Conservation (phyloP, 1,140 invertebrate species). For the Euglossa dilemma region DNA sequence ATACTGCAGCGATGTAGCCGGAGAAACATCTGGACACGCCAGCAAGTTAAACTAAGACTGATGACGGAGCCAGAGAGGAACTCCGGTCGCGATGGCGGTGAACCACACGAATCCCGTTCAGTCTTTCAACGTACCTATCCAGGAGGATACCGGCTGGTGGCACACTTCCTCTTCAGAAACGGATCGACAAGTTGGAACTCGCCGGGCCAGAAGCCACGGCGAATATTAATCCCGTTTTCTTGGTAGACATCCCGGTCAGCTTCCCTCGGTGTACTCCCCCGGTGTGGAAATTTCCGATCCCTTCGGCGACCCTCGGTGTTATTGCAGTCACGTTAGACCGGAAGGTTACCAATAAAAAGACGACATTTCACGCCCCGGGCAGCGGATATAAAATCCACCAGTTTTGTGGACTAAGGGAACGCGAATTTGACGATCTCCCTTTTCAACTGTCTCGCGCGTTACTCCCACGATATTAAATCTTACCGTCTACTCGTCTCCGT, state of each 20-base stretch:
- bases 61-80: conserved; percentile 21
- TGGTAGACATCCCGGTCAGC: neutral
- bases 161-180: conserved; percentile 19
- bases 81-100: neutral
- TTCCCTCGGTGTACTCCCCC: neutral
- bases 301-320: conserved; percentile 2
- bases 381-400: conserved; percentile 11
- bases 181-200: conserved; percentile 37
- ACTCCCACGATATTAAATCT: conserved; percentile 12
- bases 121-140: conserved; percentile 32
- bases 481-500: neutral
- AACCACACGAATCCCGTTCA: conserved; percentile 22
- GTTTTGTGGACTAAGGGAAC: conserved; percentile 13
- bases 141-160: neutral
- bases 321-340: conserved; percentile 40
- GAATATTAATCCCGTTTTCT: conserved; percentile 42
- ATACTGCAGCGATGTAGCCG: too few relatives aligned
- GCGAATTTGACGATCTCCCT: conserved; percentile 20
- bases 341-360: conserved; percentile 24
- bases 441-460: conserved; percentile 1
- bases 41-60: conserved; percentile 32
- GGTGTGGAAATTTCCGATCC: conserved; percentile 17
- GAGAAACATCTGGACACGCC: conserved; percentile 24
- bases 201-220: conserved; percentile 15
- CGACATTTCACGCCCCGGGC: conserved; percentile 10